Conservation (phyloP, 2,113 vertebrate genomes). For the Todiramphus saurophagus region DNA sequence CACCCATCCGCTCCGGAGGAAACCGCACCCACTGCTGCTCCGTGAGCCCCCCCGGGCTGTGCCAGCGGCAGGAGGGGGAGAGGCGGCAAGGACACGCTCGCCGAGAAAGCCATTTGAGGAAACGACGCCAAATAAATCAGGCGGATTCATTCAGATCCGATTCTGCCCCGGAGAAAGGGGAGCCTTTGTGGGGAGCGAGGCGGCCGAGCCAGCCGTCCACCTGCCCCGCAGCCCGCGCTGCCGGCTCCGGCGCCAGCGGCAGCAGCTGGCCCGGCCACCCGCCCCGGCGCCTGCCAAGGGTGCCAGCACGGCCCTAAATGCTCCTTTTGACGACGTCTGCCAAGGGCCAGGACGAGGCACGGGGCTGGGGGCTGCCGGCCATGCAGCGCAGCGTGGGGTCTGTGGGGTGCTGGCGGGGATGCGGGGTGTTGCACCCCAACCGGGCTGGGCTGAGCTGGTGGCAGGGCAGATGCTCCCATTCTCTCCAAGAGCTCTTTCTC, state of each 20-base stretch:
- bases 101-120: not conserved
- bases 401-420: rapidly evolving
- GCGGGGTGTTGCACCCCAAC: not conserved
- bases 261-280: slow-evolving; percentile 26
- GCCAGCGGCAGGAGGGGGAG: not conserved
- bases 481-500: not conserved
- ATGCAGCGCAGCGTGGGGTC: rapidly evolving
- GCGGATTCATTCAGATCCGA: not conserved
- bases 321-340: not conserved
- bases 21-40: rapidly evolving
- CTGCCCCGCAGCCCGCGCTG: slow-evolving; percentile 5
- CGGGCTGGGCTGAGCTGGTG: rapidly evolving
- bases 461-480: not conserved
- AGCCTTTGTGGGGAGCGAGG: slow-evolving; percentile 3
- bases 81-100: not conserved
- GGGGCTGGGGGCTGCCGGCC: not conserved
- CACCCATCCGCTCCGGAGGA: rapidly evolving
- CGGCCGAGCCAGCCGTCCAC: slow-evolving; percentile 29
- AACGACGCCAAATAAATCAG: slow-evolving; percentile 32
- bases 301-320: slow-evolving; percentile 21
- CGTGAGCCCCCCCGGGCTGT: rapidly evolving
- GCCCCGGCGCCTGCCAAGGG: slow-evolving; percentile 18
- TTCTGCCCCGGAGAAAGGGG: not conserved
- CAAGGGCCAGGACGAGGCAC: rapidly evolving
- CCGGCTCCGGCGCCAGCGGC: slow-evolving; percentile 21